Evolutionary conservation across 2,113 vertebrate species (phyloP).

Genomic region (Cynoglossus semilaevis): DNA sequence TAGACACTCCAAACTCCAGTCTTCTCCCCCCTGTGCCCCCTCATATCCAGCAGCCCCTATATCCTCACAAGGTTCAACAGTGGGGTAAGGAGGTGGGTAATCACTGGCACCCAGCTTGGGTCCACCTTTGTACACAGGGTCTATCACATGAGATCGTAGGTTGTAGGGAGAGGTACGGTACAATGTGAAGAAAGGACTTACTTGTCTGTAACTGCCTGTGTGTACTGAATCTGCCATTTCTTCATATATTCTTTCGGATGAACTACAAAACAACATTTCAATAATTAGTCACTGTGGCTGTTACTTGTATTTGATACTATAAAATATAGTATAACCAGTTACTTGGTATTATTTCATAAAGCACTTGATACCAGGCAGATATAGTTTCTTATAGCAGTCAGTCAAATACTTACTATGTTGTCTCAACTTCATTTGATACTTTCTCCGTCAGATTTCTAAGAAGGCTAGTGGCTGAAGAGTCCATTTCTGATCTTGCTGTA

Average conservation of each 20-base stretch:
- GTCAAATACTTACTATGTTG: conserved; percentile 58
- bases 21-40: conserved; percentile 51
- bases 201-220: conserved; percentile 68
- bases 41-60: conserved; percentile 32
- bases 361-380: no score
- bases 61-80: conserved; percentile 44
- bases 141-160: conserved; percentile 59
- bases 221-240: conserved; percentile 53
- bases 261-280: conserved; percentile 46
- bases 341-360: no score
- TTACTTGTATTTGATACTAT: no score
- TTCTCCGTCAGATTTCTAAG: conserved; percentile 81
- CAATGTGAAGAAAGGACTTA: conserved; percentile 78
- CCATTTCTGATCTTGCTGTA: conserved; percentile 72
- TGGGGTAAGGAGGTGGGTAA: conserved; percentile 23
- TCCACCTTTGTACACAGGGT: conserved; percentile 59
- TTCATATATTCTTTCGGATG: conserved; percentile 59
- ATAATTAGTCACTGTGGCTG: conserved; percentile 1
- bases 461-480: conserved; percentile 65
- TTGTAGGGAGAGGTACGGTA: conserved; percentile 69
- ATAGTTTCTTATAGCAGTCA: no score
- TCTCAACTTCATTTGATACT: conserved; percentile 73
- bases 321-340: no score
- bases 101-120: conserved; percentile 29
- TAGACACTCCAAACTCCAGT: conserved; percentile 57